Percentiles rank a stretch among this genome's conserved stretches.
Conservation (phyloP, 2,797 vertebrate genomes). For the Melanotaenia boesemani region DNA sequence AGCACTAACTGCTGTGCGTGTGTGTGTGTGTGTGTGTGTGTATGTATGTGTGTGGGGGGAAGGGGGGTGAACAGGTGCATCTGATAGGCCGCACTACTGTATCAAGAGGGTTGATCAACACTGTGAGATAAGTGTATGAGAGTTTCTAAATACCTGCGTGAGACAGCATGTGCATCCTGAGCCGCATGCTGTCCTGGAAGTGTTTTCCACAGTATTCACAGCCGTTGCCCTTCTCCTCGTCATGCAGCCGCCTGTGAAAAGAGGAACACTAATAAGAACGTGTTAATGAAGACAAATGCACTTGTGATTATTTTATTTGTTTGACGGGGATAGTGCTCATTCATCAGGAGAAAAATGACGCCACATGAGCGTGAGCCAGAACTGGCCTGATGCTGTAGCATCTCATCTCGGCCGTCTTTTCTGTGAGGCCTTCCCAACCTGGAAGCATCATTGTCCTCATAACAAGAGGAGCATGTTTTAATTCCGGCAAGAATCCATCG, state of each 20-base stretch:
- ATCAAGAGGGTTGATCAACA: constrained; percentile 63
- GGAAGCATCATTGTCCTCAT: constrained; percentile 68
- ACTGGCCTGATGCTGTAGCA: constrained; percentile 12
- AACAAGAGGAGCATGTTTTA: constrained; percentile 73
- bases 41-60: not conserved
- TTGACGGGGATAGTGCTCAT: not conserved
- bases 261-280: constrained; percentile 62
- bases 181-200: constrained; percentile 96
- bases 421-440: constrained; percentile 64
- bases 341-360: not conserved
- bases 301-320: constrained; percentile 35
- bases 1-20: constrained; percentile 50
- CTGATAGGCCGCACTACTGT: constrained; percentile 61
- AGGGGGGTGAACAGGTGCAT: constrained; percentile 73
- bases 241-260: constrained; percentile 92
- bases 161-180: constrained; percentile 99
- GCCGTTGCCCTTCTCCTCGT: constrained; percentile 95
- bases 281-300: constrained; percentile 30
- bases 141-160: constrained; percentile 91
- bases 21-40: constrained; percentile 13
- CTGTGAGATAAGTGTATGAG: constrained; percentile 39
- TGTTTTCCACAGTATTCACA: constrained; percentile 97
- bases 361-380: not conserved
- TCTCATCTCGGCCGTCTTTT: constrained; percentile 32
- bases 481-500: constrained; percentile 72